Evolutionary conservation across 2,888 invertebrate species (phyloP).

Genomic region (Adelphocoris suturalis): DNA sequence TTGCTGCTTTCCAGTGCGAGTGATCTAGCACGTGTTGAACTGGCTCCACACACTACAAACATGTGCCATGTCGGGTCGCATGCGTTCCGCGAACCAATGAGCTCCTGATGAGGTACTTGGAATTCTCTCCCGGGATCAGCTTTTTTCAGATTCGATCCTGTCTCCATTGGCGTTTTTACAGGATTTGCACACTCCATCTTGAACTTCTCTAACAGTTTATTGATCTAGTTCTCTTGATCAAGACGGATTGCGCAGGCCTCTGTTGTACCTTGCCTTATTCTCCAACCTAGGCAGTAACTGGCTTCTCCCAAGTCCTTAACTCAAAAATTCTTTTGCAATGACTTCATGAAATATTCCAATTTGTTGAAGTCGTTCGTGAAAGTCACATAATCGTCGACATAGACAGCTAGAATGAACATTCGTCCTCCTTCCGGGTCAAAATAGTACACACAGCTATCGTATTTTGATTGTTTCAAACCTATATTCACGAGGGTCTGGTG

Average conservation of each 20-base stretch:
- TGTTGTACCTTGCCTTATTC: not conserved
- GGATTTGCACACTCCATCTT: not conserved
- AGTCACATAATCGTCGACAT: not conserved
- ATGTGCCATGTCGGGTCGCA: not conserved
- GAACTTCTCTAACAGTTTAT: not conserved
- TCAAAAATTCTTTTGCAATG: not conserved
- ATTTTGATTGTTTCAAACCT: not conserved
- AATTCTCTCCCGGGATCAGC: not conserved
- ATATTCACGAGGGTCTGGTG: too few species aligned
- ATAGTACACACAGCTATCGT: not conserved
- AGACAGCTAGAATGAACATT: not conserved
- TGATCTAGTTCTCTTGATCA: not conserved
- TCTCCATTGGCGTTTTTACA: not conserved
- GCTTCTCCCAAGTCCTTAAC: not conserved
- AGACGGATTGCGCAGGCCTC: not conserved
- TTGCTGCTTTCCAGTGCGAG: not conserved
- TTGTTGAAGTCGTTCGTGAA: not conserved
- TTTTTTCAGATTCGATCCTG: not conserved
- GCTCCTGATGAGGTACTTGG: not conserved
- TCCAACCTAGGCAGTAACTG: conserved; percentile 9
- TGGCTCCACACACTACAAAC: not conserved
- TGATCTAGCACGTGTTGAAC: not conserved
- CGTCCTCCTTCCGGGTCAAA: not conserved
- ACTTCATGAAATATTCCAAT: not conserved
- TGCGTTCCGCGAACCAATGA: not conserved